Base-by-base conservation (phyloP, 2,888 invertebrate species). In the Calephelis perditalis region DNA sequence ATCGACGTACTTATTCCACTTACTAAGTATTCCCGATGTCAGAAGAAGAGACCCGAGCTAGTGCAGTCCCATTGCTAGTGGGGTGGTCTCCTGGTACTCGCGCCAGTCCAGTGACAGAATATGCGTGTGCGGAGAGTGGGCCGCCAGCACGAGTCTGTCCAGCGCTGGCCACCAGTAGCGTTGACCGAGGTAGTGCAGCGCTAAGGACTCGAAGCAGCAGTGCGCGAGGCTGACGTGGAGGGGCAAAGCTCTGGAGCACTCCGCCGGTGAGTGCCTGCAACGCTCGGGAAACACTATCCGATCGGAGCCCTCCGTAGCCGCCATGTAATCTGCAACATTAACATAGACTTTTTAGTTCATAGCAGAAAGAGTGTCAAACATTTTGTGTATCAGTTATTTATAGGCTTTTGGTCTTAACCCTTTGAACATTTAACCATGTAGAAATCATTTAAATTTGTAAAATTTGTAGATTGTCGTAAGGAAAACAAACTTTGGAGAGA, bases 261-360 rank as follows among this genome's bases (percentile, higher is more conserved):
- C 95, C 95, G 56, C 95, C 95, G 5, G 94, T 94, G 66, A 96
- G 86, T 75, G 94, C 95, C 80, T 95, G 94, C 69, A 95, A 91
- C 9, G 94, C 94, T 73, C 94, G 90, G 47, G 94, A 94, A 61
- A 93, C 92, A 65, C 92, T 91, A 65, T 47, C 94, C 93, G 59
- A 92, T 70, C 91, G 90, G 68, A 94, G 82, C 70, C 91, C 92
- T 73, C 60, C 61, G 59, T 65, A 61, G 54, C 65, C 60, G 58
- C 67, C 93, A 82, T 95, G 94, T 74, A 93, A 84, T 81, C 93
- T 94, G 77, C 44, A 63, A 15, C 40, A 40, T 40, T 26, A 26
- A 3, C 26, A 26, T 26, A 26, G 26, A 2, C 26, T 26, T 26
- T 26, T 26, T 26, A 26, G 4, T 26, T 26, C 3, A 3, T 26